Evolutionary conservation across 1,140 invertebrate species (phyloP).

Genomic region (Armadillidium nasatum): DNA sequence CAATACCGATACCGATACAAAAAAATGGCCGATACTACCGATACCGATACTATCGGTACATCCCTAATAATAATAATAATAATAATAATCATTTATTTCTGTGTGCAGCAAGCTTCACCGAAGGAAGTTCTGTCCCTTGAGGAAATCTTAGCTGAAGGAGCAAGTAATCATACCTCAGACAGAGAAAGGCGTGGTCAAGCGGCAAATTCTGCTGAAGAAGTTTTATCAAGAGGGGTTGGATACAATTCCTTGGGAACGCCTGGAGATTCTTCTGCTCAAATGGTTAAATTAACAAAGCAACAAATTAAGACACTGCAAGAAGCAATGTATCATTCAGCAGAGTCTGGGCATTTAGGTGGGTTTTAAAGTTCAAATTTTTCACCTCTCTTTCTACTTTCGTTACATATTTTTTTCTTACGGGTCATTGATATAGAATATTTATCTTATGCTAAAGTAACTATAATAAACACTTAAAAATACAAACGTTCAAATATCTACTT

Average conservation of each 20-base stretch:
- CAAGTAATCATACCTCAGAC: constrained; percentile 48
- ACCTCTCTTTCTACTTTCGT: background rate
- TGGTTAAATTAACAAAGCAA: constrained; percentile 65
- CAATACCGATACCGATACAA: too few species aligned
- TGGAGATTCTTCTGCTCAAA: constrained; percentile 33
- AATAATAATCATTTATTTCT: too few species aligned
- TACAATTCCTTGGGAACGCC: background rate
- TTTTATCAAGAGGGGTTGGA: background rate
- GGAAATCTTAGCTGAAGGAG: constrained; percentile 82
- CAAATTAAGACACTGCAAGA: constrained; percentile 80
- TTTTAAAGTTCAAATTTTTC: too few species aligned
- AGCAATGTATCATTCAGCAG: constrained; percentile 86
- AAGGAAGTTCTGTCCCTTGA: constrained; percentile 74
- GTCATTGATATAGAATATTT: too few species aligned
- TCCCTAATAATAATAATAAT: too few species aligned
- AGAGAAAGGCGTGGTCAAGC: constrained; percentile 29
- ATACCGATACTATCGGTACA: too few species aligned
- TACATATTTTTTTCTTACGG: background rate
- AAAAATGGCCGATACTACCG: too few species aligned
- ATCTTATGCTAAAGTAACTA: too few species aligned
- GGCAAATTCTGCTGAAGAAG: background rate
- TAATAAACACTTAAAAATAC: too few species aligned
- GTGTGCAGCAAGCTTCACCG: constrained; percentile 55
- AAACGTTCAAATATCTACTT: too few species aligned
- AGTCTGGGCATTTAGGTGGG: constrained; percentile 77